phyloP scores from a whole-genome alignment of 2,797 vertebrate species.

The Caiman crocodilus region DNA sequence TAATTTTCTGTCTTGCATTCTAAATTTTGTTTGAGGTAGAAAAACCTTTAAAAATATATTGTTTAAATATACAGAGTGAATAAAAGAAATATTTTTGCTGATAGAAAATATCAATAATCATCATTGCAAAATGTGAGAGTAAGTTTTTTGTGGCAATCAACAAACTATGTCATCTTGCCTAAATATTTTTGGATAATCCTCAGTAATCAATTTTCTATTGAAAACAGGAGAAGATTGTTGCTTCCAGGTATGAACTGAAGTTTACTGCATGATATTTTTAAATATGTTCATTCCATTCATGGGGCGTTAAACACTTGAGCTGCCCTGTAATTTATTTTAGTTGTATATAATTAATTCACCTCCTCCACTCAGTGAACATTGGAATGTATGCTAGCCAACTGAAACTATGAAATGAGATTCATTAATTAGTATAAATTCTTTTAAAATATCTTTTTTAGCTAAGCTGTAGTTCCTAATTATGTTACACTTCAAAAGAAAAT shows the following conservation, averaged over 20 bases:
- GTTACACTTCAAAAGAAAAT: neutral
- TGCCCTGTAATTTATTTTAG: neutral
- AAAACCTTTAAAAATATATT: neutral
- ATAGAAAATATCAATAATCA: conserved; percentile 62
- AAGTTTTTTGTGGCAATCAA: conserved; percentile 41
- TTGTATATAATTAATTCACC: neutral
- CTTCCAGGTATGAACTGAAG: neutral
- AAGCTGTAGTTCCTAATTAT: neutral
- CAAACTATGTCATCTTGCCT: conserved; percentile 54
- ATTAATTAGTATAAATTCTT: neutral
- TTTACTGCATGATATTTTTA: neutral
- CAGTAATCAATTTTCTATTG: neutral
- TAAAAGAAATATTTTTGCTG: conserved; percentile 45
- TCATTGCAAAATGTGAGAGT: conserved; percentile 49
- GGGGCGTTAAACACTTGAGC: neutral
- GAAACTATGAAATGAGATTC: neutral
- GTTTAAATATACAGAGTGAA: conserved; percentile 4
- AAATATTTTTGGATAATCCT: conserved; percentile 46
- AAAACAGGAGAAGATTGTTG: neutral
- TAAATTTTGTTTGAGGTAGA: neutral
- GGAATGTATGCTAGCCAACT: neutral
- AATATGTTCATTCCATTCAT: neutral
- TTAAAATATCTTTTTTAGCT: neutral
- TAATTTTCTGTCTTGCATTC: neutral
- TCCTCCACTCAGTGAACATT: neutral